Evolutionary conservation across 2,113 vertebrate species (phyloP), one percentile per base, ranked within the genome.

Genomic region (Megaceryle torquata): DNA sequence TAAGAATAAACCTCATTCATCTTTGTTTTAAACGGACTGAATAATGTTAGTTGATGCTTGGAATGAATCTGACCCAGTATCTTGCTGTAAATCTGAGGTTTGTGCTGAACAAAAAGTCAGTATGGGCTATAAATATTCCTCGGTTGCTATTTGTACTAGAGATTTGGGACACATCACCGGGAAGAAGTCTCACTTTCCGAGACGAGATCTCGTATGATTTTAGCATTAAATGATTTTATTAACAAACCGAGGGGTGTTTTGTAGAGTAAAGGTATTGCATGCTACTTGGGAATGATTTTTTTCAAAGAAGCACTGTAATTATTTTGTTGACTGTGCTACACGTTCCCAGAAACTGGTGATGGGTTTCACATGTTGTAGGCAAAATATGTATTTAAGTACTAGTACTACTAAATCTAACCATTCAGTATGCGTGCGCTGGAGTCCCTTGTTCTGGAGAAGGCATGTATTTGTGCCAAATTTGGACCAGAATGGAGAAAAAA

Each of bases 1-100:
- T 60, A 77, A 90, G 81, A 97, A 88, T 86, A 89, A 93, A 80
- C 59, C 46, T 84, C 74, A 91, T 97, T 95, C 93, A 95, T 96
- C 67, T n/a, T 26, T 74, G 69, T 80, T 90, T 85, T 67, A 91
- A 77, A 64, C 13, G 17, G n/a, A 37, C 2, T 65, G 60, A 78
- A 75, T 91, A 86, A 80, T 88, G 82, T 65, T 82, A 51, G 79
- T 77, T 91, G 80, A 51, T 20, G 15, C 70, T 81, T 81, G 68
- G 60, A 83, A 90, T 71, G 33, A 92, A 88, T 91, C 90, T 84
- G 82, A 75, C 65, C 72, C 43, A 67, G 15, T 90, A 78, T 86
- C 93, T 83, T 83, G 35, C 82, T 82, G 53, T 64, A 64, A 65
- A 95, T 61, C 65, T 91, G 72, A 91, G 88, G 46, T 68, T 75